These are phyloP conservation scores for Diacarnus erythraeanus DNA, from an alignment of 37 sponge, comb jelly and placozoan genomes.

Conservation along the genomic window DNA sequence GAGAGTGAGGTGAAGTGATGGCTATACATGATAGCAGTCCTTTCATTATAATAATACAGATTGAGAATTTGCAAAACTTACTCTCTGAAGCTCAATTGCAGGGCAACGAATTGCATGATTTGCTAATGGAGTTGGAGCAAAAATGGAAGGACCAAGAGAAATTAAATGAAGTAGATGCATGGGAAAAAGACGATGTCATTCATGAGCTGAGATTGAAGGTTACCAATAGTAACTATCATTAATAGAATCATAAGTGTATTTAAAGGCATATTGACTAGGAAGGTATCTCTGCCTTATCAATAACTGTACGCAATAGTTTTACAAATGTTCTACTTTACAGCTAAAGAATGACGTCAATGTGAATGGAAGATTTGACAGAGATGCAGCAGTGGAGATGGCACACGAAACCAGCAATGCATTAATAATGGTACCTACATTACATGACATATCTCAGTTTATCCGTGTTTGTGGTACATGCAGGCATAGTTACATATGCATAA, in stretches of 20 bases:
- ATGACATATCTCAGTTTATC: too few species aligned
- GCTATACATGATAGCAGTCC: neutral
- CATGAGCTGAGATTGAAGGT: neutral
- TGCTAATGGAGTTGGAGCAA: neutral
- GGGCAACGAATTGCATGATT: neutral
- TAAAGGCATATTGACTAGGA: too few species aligned
- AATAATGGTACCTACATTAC: neutral
- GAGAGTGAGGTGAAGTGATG: neutral
- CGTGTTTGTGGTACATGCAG: too few species aligned
- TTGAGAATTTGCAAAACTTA: neutral
- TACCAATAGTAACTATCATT: too few species aligned
- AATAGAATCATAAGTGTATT: too few species aligned
- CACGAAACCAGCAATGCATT: neutral
- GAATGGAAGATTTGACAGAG: neutral
- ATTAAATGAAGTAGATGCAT: neutral
- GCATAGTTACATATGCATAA: neutral
- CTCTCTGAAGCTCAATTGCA: neutral
- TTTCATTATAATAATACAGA: neutral
- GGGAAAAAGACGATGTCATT: neutral
- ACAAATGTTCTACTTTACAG: too few species aligned
- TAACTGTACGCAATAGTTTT: too few species aligned
- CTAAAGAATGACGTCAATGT: neutral
- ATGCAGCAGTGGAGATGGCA: neutral
- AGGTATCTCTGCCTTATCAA: too few species aligned
- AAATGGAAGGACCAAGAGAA: neutral